Evolutionary conservation across 2,113 vertebrate genomes (phyloP), one percentile per base, ranked within the genome.

Genomic region (Engystomops pustulosus): DNA sequence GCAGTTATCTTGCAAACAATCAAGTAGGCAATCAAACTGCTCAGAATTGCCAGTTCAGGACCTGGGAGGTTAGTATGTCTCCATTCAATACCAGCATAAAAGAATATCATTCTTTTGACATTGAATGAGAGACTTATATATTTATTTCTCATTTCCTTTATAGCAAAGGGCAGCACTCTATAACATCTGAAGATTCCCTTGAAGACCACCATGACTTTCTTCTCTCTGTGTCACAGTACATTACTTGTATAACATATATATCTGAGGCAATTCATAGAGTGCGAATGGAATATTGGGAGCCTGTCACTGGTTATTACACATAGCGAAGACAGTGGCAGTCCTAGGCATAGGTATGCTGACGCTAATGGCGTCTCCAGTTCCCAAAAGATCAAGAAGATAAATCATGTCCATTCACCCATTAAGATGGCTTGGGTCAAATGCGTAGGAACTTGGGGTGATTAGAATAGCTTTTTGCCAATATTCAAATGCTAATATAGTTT

Each of bases 1-100:
- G 85, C 89, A 84, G 92, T 92, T 92, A 93, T 94, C 94, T 92
- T 86, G 87, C 91, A 93, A 93, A 93, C 94, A 93, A 94, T 93
- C 93, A 93, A 90, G 92, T 88, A 91, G 88, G 91, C 93, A 93
- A 95, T 94, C 93, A 92, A 90, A 92, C 89, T 86, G 86, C 86
- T 91, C 91, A 88, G 91, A 93, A 93, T 89, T 90, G 90, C 91
- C 87, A 87, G 92, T 90, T 93, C 90, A 90, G 88, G 91, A 91
- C 90, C 91, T 85, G 69, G 86, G 88, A 90, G 91, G 87, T 87
- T 89, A 84, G 82, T 87, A 90, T 70, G 70, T 85, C 90, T 92
- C 90, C 89, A 88, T 88, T 84, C 89, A 76, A 38, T 78, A 77
- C 83, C 80, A 82, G 88, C 7, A 32, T 84, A 77, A 90, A 38